These are phyloP conservation scores for Florisuga fusca DNA, from an alignment of 2,797 vertebrate species.

Conservation along the genomic window DNA sequence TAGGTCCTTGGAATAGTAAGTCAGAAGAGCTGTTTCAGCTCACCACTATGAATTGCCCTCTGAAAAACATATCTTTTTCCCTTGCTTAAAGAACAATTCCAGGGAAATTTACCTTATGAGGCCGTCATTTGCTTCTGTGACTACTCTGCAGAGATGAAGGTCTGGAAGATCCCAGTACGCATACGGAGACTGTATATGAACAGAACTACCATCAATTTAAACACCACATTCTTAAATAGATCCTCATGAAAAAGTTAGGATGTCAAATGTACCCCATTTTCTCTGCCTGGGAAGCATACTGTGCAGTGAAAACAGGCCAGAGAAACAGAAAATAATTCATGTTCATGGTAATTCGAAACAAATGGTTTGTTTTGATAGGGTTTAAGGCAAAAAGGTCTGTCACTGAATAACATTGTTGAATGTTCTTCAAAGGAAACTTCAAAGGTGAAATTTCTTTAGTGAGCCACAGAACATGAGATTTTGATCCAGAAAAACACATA, in stretches of 20 bases:
- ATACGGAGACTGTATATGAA: background rate
- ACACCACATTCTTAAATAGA: background rate
- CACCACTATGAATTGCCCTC: background rate
- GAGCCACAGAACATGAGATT: background rate
- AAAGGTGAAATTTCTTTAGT: background rate
- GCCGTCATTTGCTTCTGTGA: background rate
- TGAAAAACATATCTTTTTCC: background rate
- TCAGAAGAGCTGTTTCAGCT: background rate
- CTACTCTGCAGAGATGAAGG: background rate
- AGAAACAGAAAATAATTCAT: background rate
- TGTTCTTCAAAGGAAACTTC: background rate
- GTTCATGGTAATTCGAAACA: background rate
- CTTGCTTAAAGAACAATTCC: background rate
- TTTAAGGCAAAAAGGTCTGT: background rate
- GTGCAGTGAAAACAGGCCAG: background rate
- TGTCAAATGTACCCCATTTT: background rate
- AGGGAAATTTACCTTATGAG: background rate
- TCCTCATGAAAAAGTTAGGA: background rate
- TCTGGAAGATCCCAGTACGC: background rate
- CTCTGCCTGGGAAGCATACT: background rate
- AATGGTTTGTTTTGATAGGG: background rate
- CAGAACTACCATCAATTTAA: background rate
- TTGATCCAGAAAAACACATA: background rate
- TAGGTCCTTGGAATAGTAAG: constrained; percentile 15
- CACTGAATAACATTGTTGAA: background rate